These are phyloP conservation scores for Athalia rosae DNA, from an alignment of 2,888 invertebrate species.

Conservation along the genomic window DNA sequence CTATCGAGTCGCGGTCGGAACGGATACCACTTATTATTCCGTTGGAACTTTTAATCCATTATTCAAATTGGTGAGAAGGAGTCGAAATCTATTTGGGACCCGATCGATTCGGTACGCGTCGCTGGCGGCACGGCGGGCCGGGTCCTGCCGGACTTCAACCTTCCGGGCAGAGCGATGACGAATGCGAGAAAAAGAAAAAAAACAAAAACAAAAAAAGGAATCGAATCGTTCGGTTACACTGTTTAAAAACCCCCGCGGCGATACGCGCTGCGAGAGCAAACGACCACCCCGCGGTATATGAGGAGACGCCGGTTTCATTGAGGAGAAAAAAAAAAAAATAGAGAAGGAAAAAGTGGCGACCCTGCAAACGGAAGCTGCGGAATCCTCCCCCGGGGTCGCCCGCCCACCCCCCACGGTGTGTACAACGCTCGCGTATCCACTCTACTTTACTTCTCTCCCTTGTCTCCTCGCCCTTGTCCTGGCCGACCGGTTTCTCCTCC, in stretches of 20 bases:
- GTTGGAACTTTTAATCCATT: too few relatives aligned
- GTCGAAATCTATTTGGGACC: not conserved
- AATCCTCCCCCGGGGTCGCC: not conserved
- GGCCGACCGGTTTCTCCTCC: not conserved
- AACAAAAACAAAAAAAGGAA: not conserved
- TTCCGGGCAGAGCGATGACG: not conserved
- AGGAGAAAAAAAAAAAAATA: not conserved
- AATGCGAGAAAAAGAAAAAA: not conserved
- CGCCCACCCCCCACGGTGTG: not conserved
- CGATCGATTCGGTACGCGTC: not conserved
- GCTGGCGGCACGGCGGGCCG: not conserved
- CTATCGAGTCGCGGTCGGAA: too few relatives aligned
- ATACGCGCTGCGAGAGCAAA: not conserved
- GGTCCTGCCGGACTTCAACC: not conserved
- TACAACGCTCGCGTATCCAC: conserved; percentile 8
- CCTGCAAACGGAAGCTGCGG: conserved; percentile 6
- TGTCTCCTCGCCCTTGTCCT: not conserved
- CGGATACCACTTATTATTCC: too few relatives aligned
- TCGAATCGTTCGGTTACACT: conserved; percentile 5
- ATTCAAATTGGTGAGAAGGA: too few relatives aligned
- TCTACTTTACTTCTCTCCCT: conserved; percentile 13
- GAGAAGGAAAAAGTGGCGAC: conserved; percentile 6
- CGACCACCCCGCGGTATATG: not conserved
- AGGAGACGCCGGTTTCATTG: conserved; percentile 37
- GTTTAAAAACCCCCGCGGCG: conserved; percentile 4